Conservation (phyloP, 1,140 invertebrate species). For the Idris sp. region DNA sequence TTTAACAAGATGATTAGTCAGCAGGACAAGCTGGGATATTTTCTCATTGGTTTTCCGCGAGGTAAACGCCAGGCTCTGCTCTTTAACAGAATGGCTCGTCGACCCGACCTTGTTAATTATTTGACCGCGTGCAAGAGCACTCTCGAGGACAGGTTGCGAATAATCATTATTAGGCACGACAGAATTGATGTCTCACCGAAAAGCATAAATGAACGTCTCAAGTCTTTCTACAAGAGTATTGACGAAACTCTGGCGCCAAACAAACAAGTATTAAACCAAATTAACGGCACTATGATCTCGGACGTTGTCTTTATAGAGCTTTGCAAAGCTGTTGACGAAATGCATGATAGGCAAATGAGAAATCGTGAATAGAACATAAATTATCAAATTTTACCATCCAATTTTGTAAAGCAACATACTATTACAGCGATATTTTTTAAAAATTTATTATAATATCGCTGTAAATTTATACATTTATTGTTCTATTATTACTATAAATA, state of each 20-base stretch:
- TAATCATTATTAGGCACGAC: neutral
- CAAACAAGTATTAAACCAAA: slow-evolving; percentile 35
- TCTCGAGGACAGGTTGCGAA: slow-evolving; percentile 53
- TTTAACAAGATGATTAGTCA: slow-evolving; percentile 58
- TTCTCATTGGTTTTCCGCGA: slow-evolving; percentile 65
- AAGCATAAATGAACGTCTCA: slow-evolving; percentile 43
- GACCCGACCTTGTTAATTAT: slow-evolving; percentile 52
- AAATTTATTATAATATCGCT: too few species aligned
- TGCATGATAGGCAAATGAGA: too few species aligned
- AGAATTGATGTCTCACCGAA: slow-evolving; percentile 61
- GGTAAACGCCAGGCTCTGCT: slow-evolving; percentile 58
- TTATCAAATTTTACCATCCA: too few species aligned
- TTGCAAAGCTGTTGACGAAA: slow-evolving; percentile 33
- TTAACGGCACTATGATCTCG: slow-evolving; percentile 51
- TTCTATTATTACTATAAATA: too few species aligned
- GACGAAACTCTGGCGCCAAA: slow-evolving; percentile 35
- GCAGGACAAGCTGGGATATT: slow-evolving; percentile 52
- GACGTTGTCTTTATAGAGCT: slow-evolving; percentile 49
- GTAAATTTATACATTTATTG: too few species aligned
- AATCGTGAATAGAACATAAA: too few species aligned
- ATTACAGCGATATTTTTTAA: too few species aligned
- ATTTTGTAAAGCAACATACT: too few species aligned
- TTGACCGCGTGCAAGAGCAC: slow-evolving; percentile 44
- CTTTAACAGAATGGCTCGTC: slow-evolving; percentile 56
- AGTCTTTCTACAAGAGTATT: slow-evolving; percentile 44